A percentile compares a stretch with the other conserved stretches of the same genome.
These are phyloP conservation scores for Opisthocomus hoazin DNA, from an alignment of 2,113 vertebrate species.

Conservation along the genomic window DNA sequence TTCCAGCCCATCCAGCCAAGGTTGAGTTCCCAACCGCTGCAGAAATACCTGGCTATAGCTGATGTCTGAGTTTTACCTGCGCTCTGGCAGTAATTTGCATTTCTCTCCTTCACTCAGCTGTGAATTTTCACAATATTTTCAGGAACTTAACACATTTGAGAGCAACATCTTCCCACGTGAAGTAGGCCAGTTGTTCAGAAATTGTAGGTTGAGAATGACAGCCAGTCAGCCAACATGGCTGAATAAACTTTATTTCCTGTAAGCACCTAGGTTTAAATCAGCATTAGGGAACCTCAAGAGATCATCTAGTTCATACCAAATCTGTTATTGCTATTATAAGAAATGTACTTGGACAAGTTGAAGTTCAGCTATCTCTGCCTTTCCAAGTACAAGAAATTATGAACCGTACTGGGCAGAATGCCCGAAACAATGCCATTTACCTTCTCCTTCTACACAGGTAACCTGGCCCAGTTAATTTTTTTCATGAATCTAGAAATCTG, in stretches of 20 bases:
- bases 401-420: background rate
- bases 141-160: background rate
- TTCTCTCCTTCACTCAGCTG: background rate
- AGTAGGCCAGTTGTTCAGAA: background rate
- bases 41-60: background rate
- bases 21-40: accelerated
- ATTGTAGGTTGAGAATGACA: background rate
- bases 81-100: background rate
- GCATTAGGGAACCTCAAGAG: background rate
- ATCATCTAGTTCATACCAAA: background rate
- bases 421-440: background rate
- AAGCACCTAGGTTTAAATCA: background rate
- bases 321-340: background rate
- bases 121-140: background rate
- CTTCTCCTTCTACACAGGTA: background rate
- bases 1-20: background rate
- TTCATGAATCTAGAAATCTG: background rate
- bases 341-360: background rate
- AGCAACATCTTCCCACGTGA: background rate
- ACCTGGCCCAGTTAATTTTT: background rate
- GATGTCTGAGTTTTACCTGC: background rate
- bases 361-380: background rate
- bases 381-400: background rate
- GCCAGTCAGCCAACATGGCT: background rate
- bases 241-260: background rate